Conservation (phyloP, 2,113 vertebrate species). For the Misgurnus mizolepis region DNA sequence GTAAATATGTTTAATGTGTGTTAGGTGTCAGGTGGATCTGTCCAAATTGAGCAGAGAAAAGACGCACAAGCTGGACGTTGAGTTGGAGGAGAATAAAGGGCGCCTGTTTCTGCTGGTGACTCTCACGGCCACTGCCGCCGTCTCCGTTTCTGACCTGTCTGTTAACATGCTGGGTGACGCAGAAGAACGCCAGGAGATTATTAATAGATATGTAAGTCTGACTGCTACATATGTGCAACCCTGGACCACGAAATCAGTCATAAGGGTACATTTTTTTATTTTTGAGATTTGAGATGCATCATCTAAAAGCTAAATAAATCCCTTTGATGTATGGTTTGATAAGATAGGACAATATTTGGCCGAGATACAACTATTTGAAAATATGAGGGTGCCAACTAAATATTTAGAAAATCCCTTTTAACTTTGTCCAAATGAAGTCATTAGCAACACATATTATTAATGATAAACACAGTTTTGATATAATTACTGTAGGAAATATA, state of each 20-base stretch:
- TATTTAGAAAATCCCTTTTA: too few relatives aligned
- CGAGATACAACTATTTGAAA: too few relatives aligned
- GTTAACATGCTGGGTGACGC: conserved; percentile 83
- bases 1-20: conserved; percentile 34
- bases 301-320: too few relatives aligned
- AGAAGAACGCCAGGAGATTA: conserved; percentile 77
- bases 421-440: too few relatives aligned
- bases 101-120: conserved; percentile 86
- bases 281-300: too few relatives aligned
- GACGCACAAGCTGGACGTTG: conserved; percentile 86
- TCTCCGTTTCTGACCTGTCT: conserved; percentile 86
- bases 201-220: conserved; percentile 84
- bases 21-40: conserved; percentile 88
- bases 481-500: too few relatives aligned
- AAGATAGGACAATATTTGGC: too few relatives aligned
- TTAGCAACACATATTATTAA: too few relatives aligned
- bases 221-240: neutral
- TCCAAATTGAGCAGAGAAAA: conserved; percentile 84
- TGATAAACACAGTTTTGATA: too few relatives aligned
- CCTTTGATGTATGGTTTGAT: too few relatives aligned
- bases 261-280: too few relatives aligned
- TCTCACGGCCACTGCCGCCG: conserved; percentile 84
- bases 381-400: too few relatives aligned
- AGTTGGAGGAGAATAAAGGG: conserved; percentile 85
- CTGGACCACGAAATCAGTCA: neutral